phyloP scores from a whole-genome alignment of 1,140 invertebrate species.

The Philopotamus ludificatus region DNA sequence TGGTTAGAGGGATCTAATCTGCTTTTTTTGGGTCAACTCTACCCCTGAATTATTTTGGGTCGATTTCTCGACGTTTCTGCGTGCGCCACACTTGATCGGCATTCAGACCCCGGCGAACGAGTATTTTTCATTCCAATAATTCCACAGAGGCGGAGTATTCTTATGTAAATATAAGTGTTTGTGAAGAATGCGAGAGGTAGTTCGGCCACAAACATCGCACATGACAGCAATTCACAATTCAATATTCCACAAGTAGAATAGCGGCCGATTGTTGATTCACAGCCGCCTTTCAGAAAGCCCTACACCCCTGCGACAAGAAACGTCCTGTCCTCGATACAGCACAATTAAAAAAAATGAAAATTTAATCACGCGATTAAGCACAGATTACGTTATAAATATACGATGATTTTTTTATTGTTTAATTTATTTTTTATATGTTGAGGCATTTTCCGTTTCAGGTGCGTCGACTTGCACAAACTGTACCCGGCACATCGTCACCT shows the following conservation, averaged over 20 bases:
- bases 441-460: no score
- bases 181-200: conserved; percentile 29
- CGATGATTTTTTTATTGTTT: no score
- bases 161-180: conserved; percentile 39
- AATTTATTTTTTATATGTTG: no score
- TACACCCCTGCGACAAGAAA: background rate
- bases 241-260: conserved; percentile 37
- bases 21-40: no score
- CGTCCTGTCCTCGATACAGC: background rate
- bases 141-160: conserved; percentile 30
- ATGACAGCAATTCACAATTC: conserved; percentile 41
- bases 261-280: conserved; percentile 39
- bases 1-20: no score
- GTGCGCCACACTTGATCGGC: conserved; percentile 30
- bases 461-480: conserved; percentile 14
- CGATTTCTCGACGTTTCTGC: background rate
- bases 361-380: background rate
- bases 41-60: background rate
- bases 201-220: conserved; percentile 33
- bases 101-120: conserved; percentile 13
- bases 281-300: conserved; percentile 21
- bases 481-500: conserved; percentile 36
- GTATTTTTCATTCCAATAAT: conserved; percentile 38
- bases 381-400: background rate
- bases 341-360: background rate